Conservation (phyloP, 2,113 vertebrate species). For the Marmota monax region DNA sequence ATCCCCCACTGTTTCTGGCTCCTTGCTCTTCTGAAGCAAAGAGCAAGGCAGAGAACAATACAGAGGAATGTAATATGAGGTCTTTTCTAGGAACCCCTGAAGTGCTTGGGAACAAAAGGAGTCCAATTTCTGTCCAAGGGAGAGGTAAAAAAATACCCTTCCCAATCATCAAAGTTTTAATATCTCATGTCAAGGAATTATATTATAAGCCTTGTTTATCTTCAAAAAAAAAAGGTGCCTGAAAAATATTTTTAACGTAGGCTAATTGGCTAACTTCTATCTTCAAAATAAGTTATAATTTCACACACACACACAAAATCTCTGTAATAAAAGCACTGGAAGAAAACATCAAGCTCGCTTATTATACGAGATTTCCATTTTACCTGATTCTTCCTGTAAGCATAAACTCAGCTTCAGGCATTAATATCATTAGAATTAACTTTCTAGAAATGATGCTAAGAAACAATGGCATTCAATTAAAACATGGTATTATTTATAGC, state of each 20-base stretch:
- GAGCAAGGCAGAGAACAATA: neutral
- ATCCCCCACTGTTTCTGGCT: neutral
- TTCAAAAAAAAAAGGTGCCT: constrained; percentile 33
- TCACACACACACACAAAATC: constrained; percentile 26
- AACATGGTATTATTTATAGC: constrained; percentile 52
- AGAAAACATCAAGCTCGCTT: constrained; percentile 45
- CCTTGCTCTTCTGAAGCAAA: neutral
- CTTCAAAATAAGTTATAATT: constrained; percentile 71
- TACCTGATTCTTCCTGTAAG: constrained; percentile 61
- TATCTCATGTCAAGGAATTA: neutral
- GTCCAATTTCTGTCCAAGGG: neutral
- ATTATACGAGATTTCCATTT: constrained; percentile 56
- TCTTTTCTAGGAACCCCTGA: neutral
- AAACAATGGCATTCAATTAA: constrained; percentile 79
- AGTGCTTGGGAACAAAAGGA: neutral
- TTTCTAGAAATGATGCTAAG: constrained; percentile 72
- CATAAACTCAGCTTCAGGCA: constrained; percentile 61
- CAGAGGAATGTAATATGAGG: neutral
- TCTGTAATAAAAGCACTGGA: constrained; percentile 15
- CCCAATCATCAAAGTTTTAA: neutral
- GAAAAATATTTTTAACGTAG: constrained; percentile 35
- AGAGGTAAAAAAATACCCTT: neutral
- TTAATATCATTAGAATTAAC: constrained; percentile 73
- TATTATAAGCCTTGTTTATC: constrained; percentile 11
- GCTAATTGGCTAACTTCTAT: constrained; percentile 36